phyloP scores from a whole-genome alignment of 37 sponge, comb jelly and placozoan species.

The Ephydatia muelleri region DNA sequence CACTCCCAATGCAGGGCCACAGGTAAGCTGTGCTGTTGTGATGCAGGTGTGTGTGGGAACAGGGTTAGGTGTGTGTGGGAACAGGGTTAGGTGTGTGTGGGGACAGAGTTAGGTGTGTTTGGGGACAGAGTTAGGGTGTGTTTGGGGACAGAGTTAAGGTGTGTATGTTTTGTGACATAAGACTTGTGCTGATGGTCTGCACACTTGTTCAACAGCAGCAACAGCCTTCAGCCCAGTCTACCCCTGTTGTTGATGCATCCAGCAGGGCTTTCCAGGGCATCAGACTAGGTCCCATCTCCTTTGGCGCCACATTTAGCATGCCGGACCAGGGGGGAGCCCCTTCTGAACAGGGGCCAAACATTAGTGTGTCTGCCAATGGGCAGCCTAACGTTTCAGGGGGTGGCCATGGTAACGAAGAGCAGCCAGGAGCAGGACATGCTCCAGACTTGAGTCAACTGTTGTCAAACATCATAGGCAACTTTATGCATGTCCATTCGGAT shows the following conservation, averaged over 20 bases:
- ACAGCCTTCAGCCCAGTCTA: neutral
- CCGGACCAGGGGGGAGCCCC: neutral
- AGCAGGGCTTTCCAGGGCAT: neutral
- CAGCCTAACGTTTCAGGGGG: neutral
- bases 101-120: too few relatives aligned
- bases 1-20: neutral
- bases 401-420: neutral
- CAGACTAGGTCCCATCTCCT: neutral
- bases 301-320: neutral
- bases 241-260: neutral
- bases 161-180: too few relatives aligned
- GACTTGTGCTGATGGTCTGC: too few relatives aligned
- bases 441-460: neutral
- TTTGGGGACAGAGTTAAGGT: too few relatives aligned
- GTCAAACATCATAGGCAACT: neutral
- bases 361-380: neutral
- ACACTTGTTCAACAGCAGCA: neutral
- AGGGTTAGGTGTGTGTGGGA: too few relatives aligned
- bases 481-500: neutral
- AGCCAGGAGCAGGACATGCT: neutral
- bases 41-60: too few relatives aligned
- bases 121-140: too few relatives aligned
- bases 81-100: too few relatives aligned
- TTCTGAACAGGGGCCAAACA: neutral
- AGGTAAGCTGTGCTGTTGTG: too few relatives aligned